Evolutionary conservation across 2,113 vertebrate genomes (phyloP).

Genomic region (Ranitomeya variabilis): DNA sequence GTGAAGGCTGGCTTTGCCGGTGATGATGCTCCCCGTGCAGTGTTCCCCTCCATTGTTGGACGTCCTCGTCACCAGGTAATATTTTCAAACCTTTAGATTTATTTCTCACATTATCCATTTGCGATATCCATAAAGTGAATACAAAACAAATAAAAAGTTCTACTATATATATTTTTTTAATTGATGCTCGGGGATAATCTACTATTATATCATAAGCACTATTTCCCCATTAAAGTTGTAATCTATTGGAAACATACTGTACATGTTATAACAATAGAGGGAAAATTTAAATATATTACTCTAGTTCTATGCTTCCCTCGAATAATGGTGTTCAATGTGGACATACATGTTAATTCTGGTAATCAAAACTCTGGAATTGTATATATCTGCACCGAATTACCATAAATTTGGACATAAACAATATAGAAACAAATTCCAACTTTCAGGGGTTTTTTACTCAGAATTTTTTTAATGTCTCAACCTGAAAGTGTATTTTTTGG

Average conservation of each 20-base stretch:
- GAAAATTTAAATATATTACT: too few species aligned
- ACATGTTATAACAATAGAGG: neutral
- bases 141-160: neutral
- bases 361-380: neutral
- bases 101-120: neutral
- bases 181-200: neutral
- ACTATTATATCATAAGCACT: neutral
- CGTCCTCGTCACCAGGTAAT: slow-evolving; percentile 75
- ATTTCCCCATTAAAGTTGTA: neutral
- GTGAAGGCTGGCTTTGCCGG: slow-evolving; percentile 74
- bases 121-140: neutral
- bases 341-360: too few species aligned
- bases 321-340: too few species aligned
- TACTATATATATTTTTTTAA: neutral
- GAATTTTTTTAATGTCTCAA: too few species aligned
- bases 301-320: too few species aligned
- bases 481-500: too few species aligned
- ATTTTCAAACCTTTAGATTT: neutral
- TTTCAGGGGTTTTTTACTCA: too few species aligned
- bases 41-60: slow-evolving; percentile 74
- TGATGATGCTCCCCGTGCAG: slow-evolving; percentile 72
- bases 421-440: too few species aligned
- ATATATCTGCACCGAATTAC: neutral
- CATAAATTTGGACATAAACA: too few species aligned
- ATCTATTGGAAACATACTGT: neutral